Evolutionary conservation across 2,797 vertebrate species (phyloP).

Genomic region (Sternotherus odoratus): DNA sequence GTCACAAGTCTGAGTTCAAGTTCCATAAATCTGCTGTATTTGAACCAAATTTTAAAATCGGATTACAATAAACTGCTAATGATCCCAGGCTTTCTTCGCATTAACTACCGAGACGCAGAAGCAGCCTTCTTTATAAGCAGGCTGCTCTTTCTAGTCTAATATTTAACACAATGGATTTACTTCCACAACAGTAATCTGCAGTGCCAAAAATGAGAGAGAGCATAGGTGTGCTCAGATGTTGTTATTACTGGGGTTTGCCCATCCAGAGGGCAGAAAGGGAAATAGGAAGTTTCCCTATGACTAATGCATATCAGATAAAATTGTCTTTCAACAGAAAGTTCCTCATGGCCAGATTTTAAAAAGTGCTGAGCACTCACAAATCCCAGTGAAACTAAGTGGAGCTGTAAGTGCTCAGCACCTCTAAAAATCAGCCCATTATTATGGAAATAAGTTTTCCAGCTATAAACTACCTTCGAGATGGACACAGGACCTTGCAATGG

Average conservation of each 20-base stretch:
- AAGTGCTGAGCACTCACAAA: neutral
- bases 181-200: neutral
- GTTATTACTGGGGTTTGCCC: neutral
- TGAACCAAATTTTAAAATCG: neutral
- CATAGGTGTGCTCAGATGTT: neutral
- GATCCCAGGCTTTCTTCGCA: neutral
- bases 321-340: neutral
- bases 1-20: neutral
- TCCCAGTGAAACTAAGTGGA: neutral
- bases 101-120: neutral
- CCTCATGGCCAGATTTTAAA: neutral
- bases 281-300: neutral
- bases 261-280: neutral
- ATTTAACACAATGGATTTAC: neutral
- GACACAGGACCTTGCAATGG: rapidly evolving
- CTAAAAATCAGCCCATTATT: neutral
- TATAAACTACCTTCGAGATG: neutral
- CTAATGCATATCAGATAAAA: neutral
- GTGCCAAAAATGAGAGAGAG: neutral
- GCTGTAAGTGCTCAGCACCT: rapidly evolving
- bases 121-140: neutral
- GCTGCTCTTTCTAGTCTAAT: neutral
- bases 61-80: neutral
- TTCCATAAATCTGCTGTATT: neutral
- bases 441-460: neutral